phyloP scores from a whole-genome alignment of 2,888 invertebrate species.

The Nycteola revayana region DNA sequence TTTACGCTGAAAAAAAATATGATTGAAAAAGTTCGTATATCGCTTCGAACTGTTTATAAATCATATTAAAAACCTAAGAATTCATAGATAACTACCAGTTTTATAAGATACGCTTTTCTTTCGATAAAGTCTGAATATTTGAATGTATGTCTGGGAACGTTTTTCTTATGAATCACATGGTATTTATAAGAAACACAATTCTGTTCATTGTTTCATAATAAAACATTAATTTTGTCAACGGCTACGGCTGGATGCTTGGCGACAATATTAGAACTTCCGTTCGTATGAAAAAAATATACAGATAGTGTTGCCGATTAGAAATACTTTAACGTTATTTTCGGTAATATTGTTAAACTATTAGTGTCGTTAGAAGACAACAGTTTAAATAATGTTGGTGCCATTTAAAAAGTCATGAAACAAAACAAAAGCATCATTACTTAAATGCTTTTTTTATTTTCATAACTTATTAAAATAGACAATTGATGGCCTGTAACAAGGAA shows the following conservation, averaged over 20 bases:
- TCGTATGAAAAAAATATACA: constrained; percentile 34
- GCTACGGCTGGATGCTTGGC: constrained; percentile 56
- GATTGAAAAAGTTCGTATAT: constrained; percentile 24
- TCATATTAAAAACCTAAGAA: constrained; percentile 37
- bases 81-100: constrained; percentile 31
- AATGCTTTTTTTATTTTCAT: too few relatives aligned
- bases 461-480: too few relatives aligned
- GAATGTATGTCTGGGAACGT: constrained; percentile 49
- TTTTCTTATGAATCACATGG: constrained; percentile 59
- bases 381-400: too few relatives aligned
- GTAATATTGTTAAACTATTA: too few relatives aligned
- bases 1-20: constrained; percentile 33
- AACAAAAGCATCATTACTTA: too few relatives aligned
- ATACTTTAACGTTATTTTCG: too few relatives aligned
- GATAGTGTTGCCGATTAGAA: too few relatives aligned
- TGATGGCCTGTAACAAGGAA: too few relatives aligned
- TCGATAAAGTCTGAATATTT: constrained; percentile 19
- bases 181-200: constrained; percentile 68
- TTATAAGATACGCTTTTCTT: constrained; percentile 22
- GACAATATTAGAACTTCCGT: constrained; percentile 77
- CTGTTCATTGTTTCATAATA: constrained; percentile 79
- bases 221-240: constrained; percentile 78
- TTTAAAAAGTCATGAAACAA: too few relatives aligned
- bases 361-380: too few relatives aligned
- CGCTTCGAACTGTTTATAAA: constrained; percentile 27